A percentile compares a stretch with the other conserved stretches of the same genome.
Evolutionary conservation across 2,797 vertebrate species (phyloP).

Genomic region (Balearica regulorum): DNA sequence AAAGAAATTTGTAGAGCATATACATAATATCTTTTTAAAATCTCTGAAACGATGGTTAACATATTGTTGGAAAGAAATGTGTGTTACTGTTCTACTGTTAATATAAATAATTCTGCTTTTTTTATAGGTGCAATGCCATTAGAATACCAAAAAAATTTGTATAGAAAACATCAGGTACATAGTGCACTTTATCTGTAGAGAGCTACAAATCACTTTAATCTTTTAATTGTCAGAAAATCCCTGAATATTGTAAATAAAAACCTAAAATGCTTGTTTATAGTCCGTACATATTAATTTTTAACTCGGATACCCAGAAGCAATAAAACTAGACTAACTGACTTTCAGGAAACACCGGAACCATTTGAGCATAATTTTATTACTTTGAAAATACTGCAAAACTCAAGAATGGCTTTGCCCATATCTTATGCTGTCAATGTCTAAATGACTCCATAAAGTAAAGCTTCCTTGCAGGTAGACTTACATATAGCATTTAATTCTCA

Average conservation of each 20-base stretch:
- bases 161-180: background rate
- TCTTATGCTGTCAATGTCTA: conserved; percentile 3
- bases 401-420: background rate
- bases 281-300: conserved; percentile 15
- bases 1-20: background rate
- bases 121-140: background rate
- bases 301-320: background rate
- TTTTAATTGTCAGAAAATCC: background rate
- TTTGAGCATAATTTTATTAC: conserved; percentile 22
- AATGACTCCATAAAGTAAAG: conserved; percentile 26
- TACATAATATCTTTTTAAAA: background rate
- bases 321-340: background rate
- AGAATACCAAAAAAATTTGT: background rate
- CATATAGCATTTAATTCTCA: background rate
- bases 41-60: background rate
- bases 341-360: background rate
- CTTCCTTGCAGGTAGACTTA: background rate
- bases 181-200: background rate
- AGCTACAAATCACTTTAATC: conserved; percentile 12
- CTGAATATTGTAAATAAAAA: background rate
- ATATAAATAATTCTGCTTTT: conserved; percentile 6
- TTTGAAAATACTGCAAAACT: conserved; percentile 30
- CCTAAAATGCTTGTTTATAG: background rate
- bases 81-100: background rate
- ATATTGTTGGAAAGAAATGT: background rate